Evolutionary conservation across 1,140 invertebrate species (phyloP).

Genomic region (Whitmania pigra): DNA sequence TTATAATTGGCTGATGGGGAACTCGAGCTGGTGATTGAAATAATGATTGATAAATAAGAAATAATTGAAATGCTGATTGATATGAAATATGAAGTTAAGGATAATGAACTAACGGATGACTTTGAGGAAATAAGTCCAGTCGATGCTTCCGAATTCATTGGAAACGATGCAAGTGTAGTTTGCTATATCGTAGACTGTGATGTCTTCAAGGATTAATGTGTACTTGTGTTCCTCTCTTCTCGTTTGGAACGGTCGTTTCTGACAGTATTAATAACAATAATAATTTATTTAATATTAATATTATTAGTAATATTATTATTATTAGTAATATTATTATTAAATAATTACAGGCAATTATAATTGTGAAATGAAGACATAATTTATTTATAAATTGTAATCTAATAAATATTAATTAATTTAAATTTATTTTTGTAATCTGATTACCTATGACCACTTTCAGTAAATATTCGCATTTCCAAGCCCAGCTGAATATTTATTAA

Average conservation of each 20-base stretch:
- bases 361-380: too few species aligned
- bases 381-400: too few species aligned
- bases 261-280: neutral
- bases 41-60: too few species aligned
- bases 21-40: neutral
- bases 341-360: too few species aligned
- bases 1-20: slow-evolving; percentile 59
- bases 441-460: too few species aligned
- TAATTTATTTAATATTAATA: slow-evolving; percentile 5
- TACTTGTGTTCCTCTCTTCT: too few species aligned
- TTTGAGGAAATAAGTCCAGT: slow-evolving; percentile 58
- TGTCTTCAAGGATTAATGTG: slow-evolving; percentile 26
- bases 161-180: slow-evolving; percentile 73
- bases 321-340: neutral
- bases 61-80: neutral
- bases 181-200: slow-evolving; percentile 53
- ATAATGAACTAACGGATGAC: slow-evolving; percentile 55
- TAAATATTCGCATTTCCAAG: neutral
- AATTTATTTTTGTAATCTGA: too few species aligned
- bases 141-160: slow-evolving; percentile 62
- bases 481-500: too few species aligned
- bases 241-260: neutral
- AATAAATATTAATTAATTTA: too few species aligned
- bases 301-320: neutral
- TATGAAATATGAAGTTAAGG: neutral